Percentiles rank a stretch among this genome's conserved stretches.
phyloP scores from a whole-genome alignment of 2,888 invertebrate genomes.

The Melinopterus prodromus region DNA sequence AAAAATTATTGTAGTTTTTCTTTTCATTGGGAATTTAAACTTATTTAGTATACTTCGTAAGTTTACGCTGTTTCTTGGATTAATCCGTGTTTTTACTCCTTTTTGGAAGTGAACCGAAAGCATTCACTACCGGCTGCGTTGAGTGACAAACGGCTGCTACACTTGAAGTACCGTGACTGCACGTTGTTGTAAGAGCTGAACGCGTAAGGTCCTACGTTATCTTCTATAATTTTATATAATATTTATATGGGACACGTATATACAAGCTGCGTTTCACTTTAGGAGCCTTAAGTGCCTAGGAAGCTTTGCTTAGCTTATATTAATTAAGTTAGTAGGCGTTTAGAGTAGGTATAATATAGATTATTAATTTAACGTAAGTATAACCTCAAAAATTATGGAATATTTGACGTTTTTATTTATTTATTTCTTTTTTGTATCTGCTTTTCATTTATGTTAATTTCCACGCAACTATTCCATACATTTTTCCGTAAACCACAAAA shows the following conservation, averaged over 20 bases:
- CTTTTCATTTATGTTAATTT: no score
- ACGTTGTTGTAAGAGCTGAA: background rate
- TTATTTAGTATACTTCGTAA: no score
- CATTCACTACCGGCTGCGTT: background rate
- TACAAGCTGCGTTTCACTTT: background rate
- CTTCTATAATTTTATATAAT: background rate
- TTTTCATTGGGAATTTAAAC: no score
- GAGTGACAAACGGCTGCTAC: conserved; percentile 8
- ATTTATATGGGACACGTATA: background rate
- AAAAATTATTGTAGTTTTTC: no score
- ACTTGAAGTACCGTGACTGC: conserved; percentile 23
- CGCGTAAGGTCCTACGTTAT: background rate
- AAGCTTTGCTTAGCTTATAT: background rate
- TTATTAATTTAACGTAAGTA: no score
- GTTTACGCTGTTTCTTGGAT: background rate
- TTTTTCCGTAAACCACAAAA: no score
- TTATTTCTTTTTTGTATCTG: no score
- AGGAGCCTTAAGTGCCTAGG: background rate
- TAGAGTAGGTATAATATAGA: no score
- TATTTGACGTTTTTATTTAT: no score
- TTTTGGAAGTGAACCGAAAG: background rate
- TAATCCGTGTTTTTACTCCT: background rate
- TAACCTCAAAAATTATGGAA: no score
- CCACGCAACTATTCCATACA: no score
- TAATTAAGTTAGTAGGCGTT: background rate